These are phyloP conservation scores for Promerops cafer DNA, from an alignment of 2,113 vertebrate species.

Conservation along the genomic window DNA sequence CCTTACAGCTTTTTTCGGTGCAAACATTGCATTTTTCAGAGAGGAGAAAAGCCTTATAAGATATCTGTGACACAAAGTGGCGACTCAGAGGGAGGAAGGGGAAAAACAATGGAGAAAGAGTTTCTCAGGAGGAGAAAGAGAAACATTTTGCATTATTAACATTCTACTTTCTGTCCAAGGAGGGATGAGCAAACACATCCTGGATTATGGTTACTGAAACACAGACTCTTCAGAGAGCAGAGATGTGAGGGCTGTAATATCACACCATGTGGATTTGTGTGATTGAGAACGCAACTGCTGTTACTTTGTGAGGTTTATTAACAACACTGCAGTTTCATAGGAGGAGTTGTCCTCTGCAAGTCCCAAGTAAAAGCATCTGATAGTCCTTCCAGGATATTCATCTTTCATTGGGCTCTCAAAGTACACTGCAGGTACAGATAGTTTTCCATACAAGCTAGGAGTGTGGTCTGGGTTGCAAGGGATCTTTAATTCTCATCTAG, in stretches of 20 bases:
- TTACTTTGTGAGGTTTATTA: background rate
- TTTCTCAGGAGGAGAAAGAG: background rate
- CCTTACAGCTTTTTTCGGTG: accelerated
- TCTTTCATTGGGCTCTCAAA: background rate
- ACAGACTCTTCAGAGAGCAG: background rate
- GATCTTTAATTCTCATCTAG: background rate
- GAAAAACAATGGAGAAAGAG: background rate
- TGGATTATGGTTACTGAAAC: background rate
- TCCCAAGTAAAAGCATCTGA: background rate
- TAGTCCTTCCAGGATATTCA: background rate
- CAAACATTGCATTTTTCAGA: background rate
- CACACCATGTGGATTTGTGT: background rate
- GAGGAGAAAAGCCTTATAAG: background rate
- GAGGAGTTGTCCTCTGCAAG: background rate
- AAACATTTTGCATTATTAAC: background rate
- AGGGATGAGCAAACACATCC: background rate
- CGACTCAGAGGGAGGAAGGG: background rate
- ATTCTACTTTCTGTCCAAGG: background rate
- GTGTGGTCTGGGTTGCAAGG: background rate
- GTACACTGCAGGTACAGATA: background rate
- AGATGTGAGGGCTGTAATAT: background rate
- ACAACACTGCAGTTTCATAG: background rate
- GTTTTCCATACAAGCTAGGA: background rate
- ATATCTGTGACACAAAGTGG: background rate
- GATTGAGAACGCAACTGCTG: background rate